Evolutionary conservation across 1,140 invertebrate genomes (phyloP).

Genomic region (Drosophila nebulosa): DNA sequence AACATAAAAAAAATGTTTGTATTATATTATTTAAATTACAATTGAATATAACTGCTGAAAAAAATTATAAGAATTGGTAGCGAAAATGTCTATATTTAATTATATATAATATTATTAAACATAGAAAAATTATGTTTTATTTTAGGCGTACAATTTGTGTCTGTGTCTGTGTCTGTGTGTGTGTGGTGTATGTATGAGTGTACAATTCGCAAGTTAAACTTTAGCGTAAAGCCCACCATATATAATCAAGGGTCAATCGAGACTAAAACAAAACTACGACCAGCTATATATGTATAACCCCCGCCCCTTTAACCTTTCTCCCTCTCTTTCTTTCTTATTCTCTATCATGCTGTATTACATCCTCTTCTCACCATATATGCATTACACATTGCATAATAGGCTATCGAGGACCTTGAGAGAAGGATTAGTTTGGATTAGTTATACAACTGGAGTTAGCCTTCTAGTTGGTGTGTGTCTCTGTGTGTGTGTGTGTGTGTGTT

Average conservation of each 20-base stretch:
- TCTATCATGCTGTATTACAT: background rate
- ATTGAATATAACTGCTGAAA: constrained; percentile 10
- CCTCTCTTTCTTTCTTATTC: background rate
- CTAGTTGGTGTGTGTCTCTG: background rate
- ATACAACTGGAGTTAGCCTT: background rate
- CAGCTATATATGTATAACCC: background rate
- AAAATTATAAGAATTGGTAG: constrained; percentile 7
- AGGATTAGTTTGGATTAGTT: no score
- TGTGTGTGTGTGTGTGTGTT: background rate
- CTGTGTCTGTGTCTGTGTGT: background rate
- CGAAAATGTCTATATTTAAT: background rate
- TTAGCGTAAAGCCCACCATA: constrained; percentile 32
- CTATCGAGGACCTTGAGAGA: no score
- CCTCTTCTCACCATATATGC: constrained; percentile 17
- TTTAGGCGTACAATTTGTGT: constrained; percentile 1
- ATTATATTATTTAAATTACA: constrained; percentile 26
- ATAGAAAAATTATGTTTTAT: constrained; percentile 42
- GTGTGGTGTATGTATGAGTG: background rate
- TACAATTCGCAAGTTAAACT: constrained; percentile 55
- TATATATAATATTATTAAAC: constrained; percentile 35
- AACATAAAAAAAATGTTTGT: constrained; percentile 51
- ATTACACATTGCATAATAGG: constrained; percentile 37
- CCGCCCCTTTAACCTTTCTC: no score
- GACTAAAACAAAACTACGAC: background rate
- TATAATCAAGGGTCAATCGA: background rate